Percentiles rank a stretch among this genome's conserved stretches.
Conservation (phyloP, 30 jellyfish, hydroid and myxozoan species). For the Morbakka virulenta region DNA sequence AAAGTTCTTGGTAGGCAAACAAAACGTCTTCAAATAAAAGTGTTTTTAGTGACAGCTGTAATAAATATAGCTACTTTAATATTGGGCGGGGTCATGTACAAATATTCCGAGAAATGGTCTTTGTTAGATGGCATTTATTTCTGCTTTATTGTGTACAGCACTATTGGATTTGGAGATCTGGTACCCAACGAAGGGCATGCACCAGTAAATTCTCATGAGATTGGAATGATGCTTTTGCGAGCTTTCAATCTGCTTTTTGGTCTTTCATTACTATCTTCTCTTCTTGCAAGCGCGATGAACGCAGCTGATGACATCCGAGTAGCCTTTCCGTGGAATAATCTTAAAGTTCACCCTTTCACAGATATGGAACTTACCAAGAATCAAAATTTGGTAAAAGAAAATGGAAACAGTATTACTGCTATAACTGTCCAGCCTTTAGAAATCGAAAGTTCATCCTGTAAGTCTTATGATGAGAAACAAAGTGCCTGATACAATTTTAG, state of each 20-base stretch:
- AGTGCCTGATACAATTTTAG: too few relatives aligned
- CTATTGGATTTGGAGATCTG: conserved; percentile 74
- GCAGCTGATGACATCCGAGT: conserved; percentile 72
- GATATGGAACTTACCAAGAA: neutral
- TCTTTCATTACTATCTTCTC: conserved; percentile 52
- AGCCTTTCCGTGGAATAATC: conserved; percentile 22
- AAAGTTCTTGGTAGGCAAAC: conserved; percentile 23
- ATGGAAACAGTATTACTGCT: neutral
- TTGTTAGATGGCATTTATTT: conserved; percentile 51
- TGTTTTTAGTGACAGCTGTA: conserved; percentile 48
- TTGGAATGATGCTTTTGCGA: conserved; percentile 62
- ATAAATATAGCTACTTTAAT: conserved; percentile 50
- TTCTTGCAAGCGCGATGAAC: conserved; percentile 47
- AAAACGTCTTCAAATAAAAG: conserved; percentile 45
- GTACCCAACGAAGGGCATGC: conserved; percentile 73
- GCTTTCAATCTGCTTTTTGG: conserved; percentile 56
- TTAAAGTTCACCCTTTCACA: conserved; percentile 44
- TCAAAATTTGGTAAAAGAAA: neutral
- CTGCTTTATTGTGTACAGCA: conserved; percentile 61
- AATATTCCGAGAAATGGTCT: conserved; percentile 56
- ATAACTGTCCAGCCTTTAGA: too few relatives aligned
- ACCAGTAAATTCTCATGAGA: conserved; percentile 25
- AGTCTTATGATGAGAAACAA: too few relatives aligned
- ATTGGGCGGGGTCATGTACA: conserved; percentile 63
- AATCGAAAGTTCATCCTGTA: too few relatives aligned